These are phyloP conservation scores for Microplitis manilae DNA, from an alignment of 2,888 invertebrate genomes.

Conservation along the genomic window DNA sequence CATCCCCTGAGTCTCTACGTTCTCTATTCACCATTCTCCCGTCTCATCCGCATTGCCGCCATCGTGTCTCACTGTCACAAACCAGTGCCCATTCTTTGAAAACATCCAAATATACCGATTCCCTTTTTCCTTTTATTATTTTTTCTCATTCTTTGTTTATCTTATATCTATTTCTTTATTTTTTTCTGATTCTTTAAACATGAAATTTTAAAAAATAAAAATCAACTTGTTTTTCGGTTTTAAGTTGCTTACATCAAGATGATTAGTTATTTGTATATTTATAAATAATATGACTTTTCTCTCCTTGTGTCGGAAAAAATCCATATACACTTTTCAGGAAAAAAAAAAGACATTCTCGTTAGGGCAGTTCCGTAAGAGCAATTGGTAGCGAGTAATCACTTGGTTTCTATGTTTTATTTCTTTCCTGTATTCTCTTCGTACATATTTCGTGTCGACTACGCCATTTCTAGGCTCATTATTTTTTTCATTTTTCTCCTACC, in stretches of 20 bases:
- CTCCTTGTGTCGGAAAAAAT: too few species aligned
- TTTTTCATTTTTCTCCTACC: neutral
- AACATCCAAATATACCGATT: slow-evolving; percentile 29
- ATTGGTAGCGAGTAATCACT: slow-evolving; percentile 16
- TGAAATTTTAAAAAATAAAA: too few species aligned
- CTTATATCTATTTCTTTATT: neutral
- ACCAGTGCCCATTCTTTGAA: slow-evolving; percentile 30
- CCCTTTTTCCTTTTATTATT: slow-evolving; percentile 5
- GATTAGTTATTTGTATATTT: too few species aligned
- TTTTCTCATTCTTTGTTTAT: neutral
- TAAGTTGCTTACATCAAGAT: too few species aligned
- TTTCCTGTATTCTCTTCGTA: neutral
- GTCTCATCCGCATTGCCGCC: slow-evolving; percentile 27
- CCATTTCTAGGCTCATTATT: slow-evolving; percentile 7
- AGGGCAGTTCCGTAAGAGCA: slow-evolving; percentile 33
- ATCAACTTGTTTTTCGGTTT: too few species aligned
- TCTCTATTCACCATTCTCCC: slow-evolving; percentile 29
- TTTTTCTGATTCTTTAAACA: neutral
- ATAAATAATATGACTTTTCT: too few species aligned
- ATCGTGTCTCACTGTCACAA: slow-evolving; percentile 35
- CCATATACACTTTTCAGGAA: too few species aligned
- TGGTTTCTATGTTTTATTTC: neutral
- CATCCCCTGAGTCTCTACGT: slow-evolving; percentile 47
- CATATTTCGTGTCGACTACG: neutral
- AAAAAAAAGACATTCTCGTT: slow-evolving; percentile 13